phyloP scores from a whole-genome alignment of 2,113 vertebrate species.

The sheep (Ovis aries) region ARS-UI_Ramb_v3.0 NC_056058.1:45465501-45466000 shows the following conservation, averaged over 20 bases:
- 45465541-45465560: background rate
- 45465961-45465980: background rate
- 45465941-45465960: background rate
- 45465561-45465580: background rate
- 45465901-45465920: background rate
- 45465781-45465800: too few species aligned
- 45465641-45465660: background rate
- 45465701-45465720: background rate
- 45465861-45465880: background rate
- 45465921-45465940: background rate
- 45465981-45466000: background rate
- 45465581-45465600: background rate
- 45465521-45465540: background rate
- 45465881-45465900: background rate
- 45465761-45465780: background rate
- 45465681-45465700: background rate
- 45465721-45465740: background rate
- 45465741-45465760: background rate
- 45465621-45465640: background rate
- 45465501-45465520: background rate
- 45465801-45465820: background rate
- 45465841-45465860: background rate
- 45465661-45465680: background rate
- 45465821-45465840: background rate
- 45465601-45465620: background rate